Percentiles rank a stretch among this genome's conserved stretches.
These are phyloP conservation scores for Muscicapa comitata DNA, from an alignment of 2,797 vertebrate genomes.

Conservation along the genomic window DNA sequence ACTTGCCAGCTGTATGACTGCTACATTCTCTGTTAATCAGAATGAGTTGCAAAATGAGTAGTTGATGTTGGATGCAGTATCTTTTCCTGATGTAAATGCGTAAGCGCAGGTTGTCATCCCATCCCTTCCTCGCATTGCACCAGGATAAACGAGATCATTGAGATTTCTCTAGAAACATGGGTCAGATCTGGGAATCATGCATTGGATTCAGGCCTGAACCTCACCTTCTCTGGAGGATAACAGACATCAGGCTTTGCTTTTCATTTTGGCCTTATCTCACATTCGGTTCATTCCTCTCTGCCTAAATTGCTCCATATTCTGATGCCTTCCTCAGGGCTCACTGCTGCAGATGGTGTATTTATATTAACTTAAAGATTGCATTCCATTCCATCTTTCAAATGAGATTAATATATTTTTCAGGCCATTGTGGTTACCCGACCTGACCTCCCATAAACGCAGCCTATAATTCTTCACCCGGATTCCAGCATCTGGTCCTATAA, in stretches of 20 bases:
- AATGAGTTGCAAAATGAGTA: background rate
- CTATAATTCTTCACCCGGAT: conserved; percentile 48
- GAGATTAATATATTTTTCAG: conserved; percentile 67
- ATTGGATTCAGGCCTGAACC: background rate
- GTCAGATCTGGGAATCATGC: background rate
- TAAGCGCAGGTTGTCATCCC: background rate
- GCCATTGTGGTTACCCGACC: conserved; percentile 47
- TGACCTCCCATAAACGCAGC: conserved; percentile 55
- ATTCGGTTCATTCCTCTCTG: background rate
- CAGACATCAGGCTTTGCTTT: background rate
- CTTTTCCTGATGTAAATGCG: background rate
- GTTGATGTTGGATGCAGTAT: background rate
- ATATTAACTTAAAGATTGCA: conserved; percentile 57
- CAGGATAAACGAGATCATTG: background rate
- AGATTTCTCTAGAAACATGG: conserved; percentile 8
- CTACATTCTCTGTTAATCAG: conserved; percentile 6
- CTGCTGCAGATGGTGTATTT: conserved; percentile 58
- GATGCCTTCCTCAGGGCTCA: conserved; percentile 29
- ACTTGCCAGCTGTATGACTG: conserved; percentile 44
- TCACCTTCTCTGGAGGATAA: background rate
- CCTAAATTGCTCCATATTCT: conserved; percentile 35
- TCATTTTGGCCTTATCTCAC: background rate
- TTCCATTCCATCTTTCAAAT: conserved; percentile 64
- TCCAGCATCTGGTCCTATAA: conserved; percentile 51
- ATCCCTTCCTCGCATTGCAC: background rate